Conservation (phyloP, 2,113 vertebrate genomes). For the Pollachius pollachius region DNA sequence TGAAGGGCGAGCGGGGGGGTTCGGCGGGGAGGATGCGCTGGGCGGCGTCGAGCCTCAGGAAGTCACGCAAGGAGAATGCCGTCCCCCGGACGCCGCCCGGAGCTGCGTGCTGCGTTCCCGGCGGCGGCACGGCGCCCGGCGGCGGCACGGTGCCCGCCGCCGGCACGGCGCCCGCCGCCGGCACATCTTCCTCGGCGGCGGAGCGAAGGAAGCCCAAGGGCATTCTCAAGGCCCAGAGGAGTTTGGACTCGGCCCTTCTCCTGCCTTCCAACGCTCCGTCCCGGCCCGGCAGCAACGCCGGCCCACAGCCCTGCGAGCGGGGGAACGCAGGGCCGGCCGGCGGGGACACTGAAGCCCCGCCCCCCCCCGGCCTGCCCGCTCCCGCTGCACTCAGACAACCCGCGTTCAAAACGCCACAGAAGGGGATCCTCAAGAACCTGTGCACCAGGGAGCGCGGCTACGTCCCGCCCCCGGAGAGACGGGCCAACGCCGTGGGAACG, state of each 20-base stretch:
- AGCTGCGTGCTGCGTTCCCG: constrained; percentile 21
- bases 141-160: constrained; percentile 15
- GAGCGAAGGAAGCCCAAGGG: constrained; percentile 73
- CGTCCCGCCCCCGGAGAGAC: constrained; percentile 51
- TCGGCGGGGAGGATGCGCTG: constrained; percentile 24
- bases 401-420: constrained; percentile 75
- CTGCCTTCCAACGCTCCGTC: constrained; percentile 42
- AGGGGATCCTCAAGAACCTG: constrained; percentile 77
- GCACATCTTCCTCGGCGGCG: constrained; percentile 29
- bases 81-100: constrained; percentile 61
- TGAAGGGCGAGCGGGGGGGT: constrained; percentile 38
- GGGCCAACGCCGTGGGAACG: constrained; percentile 21
- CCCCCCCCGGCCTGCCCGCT: constrained; percentile 29
- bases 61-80: constrained; percentile 76
- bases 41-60: constrained; percentile 65
- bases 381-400: constrained; percentile 56
- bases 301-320: constrained; percentile 28
- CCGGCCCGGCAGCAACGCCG: constrained; percentile 14
- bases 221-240: constrained; percentile 75
- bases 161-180: constrained; percentile 9
- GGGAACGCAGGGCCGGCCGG: constrained; percentile 17
- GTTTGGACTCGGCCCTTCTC: constrained; percentile 69
- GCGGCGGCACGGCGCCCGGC: constrained; percentile 23
- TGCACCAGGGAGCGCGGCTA: constrained; percentile 59
- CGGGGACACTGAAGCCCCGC: constrained; percentile 27